Evolutionary conservation across 2,888 invertebrate genomes (phyloP).

Genomic region (Meganola albula): DNA sequence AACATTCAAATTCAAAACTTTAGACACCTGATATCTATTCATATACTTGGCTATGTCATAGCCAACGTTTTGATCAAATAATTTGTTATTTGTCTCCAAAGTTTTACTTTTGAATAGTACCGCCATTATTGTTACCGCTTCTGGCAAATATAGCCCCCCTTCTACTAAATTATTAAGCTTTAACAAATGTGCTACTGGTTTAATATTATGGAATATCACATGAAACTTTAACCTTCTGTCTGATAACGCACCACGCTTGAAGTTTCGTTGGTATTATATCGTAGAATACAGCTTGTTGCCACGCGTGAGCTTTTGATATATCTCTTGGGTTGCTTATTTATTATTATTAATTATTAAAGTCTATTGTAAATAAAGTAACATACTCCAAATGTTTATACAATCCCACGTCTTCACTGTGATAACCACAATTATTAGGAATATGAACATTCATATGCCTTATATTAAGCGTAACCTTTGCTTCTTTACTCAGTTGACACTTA

Average conservation of each 20-base stretch:
- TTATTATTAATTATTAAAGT: conserved; percentile 39
- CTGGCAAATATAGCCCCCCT: conserved; percentile 17
- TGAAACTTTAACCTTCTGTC: conserved; percentile 16
- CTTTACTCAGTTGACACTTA: conserved; percentile 9
- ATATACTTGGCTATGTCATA: conserved; percentile 12
- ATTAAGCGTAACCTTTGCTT: conserved; percentile 9
- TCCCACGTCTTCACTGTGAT: conserved; percentile 18
- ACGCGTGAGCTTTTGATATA: conserved; percentile 53
- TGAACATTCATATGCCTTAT: conserved; percentile 14
- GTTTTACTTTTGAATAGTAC: conserved; percentile 14
- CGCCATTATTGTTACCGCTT: conserved; percentile 13
- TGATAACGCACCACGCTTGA: conserved; percentile 7
- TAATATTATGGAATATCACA: conserved; percentile 15
- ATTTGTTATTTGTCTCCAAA: conserved; percentile 14
- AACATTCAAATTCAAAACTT: conserved; percentile 9
- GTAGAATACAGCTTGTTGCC: conserved; percentile 25
- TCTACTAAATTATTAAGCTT: conserved; percentile 5
- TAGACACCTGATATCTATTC: conserved; percentile 15
- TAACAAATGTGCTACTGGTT: conserved; percentile 8
- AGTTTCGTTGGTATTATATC: conserved; percentile 14
- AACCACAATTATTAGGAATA: conserved; percentile 7
- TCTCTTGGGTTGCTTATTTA: conserved; percentile 72
- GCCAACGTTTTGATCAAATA: conserved; percentile 13
- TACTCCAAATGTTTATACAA: conserved; percentile 18
- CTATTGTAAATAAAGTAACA: conserved; percentile 16